Conservation (phyloP, 2,113 vertebrate species). For the Pachypanchax playfairii region DNA sequence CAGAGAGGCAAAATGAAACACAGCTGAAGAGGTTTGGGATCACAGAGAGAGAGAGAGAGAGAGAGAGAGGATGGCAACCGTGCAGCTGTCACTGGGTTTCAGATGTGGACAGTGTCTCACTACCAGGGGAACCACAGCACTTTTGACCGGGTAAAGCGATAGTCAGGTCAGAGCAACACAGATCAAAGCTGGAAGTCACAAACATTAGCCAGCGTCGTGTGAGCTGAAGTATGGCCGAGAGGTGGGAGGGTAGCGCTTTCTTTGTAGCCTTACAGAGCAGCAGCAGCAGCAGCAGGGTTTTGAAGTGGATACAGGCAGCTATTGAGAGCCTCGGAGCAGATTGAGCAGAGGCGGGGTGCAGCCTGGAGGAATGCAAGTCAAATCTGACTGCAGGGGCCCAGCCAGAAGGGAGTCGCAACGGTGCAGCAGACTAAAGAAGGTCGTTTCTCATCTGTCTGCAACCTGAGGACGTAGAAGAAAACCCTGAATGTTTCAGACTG, state of each 20-base stretch:
- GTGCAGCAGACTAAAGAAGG: slow-evolving; percentile 20
- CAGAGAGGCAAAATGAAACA: slow-evolving; percentile 8
- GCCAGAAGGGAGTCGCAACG: slow-evolving; percentile 32
- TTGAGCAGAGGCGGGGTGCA: slow-evolving; percentile 50
- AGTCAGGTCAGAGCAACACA: slow-evolving; percentile 41
- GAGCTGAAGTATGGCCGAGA: slow-evolving; percentile 54
- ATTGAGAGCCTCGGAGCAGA: slow-evolving; percentile 58
- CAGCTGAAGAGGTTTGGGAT: slow-evolving; percentile 16
- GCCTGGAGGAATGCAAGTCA: slow-evolving; percentile 58
- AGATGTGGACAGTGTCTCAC: slow-evolving; percentile 37
- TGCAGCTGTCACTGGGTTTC: slow-evolving; percentile 48
- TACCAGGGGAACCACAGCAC: slow-evolving; percentile 24
- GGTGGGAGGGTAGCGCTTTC: slow-evolving; percentile 45
- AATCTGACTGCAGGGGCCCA: slow-evolving; percentile 52
- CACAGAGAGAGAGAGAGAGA: slow-evolving; percentile 5
- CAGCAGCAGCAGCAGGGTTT: slow-evolving; percentile 50
- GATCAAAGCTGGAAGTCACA: slow-evolving; percentile 53
- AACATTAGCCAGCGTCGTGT: slow-evolving; percentile 29
- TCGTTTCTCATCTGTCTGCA: slow-evolving; percentile 44
- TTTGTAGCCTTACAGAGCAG: slow-evolving; percentile 65
- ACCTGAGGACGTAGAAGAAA: slow-evolving; percentile 3
- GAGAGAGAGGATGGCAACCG: slow-evolving; percentile 23
- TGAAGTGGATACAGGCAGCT: slow-evolving; percentile 71
- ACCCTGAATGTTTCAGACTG: slow-evolving; percentile 10
- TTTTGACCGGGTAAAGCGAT: slow-evolving; percentile 47